Percentiles rank a stretch among this genome's conserved stretches.
These are phyloP conservation scores for Corythoichthys haematopterus DNA, from an alignment of 2,113 vertebrate species.

Conservation along the genomic window DNA sequence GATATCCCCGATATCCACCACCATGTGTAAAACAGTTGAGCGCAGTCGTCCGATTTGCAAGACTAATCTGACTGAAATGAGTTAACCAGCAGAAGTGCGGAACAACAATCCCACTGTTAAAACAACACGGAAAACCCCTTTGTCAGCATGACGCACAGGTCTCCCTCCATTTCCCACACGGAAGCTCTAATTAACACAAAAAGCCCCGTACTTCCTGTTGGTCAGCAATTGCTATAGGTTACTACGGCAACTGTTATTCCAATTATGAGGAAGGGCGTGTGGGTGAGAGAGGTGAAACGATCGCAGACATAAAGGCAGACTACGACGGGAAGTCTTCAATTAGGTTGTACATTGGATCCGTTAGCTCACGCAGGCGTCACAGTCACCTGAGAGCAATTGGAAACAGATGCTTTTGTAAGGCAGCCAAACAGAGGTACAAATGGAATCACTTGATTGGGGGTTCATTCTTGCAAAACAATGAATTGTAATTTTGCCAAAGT, in stretches of 20 bases:
- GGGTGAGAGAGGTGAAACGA: conserved; percentile 16
- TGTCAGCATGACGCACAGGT: conserved; percentile 45
- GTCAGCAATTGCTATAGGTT: conserved; percentile 16
- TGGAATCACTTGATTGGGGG: no score
- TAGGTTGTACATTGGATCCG: not conserved
- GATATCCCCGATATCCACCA: not conserved
- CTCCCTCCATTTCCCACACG: conserved; percentile 45
- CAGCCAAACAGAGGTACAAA: not conserved
- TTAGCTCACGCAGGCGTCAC: not conserved
- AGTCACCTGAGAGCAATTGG: not conserved
- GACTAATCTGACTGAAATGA: conserved; percentile 3
- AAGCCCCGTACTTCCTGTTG: conserved; percentile 41
- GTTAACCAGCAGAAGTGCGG: conserved; percentile 13
- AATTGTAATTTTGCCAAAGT: no score
- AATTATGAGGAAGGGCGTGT: conserved; percentile 7
- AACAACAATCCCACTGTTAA: conserved; percentile 43
- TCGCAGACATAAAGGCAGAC: not conserved
- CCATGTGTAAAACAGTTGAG: not conserved
- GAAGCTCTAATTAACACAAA: conserved; percentile 50
- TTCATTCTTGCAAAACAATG: no score
- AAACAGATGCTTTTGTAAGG: not conserved
- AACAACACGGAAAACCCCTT: conserved; percentile 57
- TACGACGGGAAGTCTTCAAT: not conserved
- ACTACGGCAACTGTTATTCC: conserved; percentile 28
- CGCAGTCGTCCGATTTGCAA: not conserved